These are phyloP conservation scores for Lagodon rhomboides DNA, from an alignment of 2,797 vertebrate species.

Conservation along the genomic window DNA sequence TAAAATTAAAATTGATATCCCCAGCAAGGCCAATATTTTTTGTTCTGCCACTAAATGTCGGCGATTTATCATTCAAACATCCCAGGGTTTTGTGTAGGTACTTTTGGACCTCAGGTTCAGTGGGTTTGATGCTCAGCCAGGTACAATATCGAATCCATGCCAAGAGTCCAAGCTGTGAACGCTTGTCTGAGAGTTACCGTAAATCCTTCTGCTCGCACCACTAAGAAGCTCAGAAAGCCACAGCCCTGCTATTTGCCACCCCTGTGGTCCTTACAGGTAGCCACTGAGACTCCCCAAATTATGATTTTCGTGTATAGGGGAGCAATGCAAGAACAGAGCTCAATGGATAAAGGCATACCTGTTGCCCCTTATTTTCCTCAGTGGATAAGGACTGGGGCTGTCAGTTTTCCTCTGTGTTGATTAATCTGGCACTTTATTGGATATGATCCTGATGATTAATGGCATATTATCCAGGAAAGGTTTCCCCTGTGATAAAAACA, in stretches of 20 bases:
- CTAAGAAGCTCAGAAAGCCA: conserved; percentile 87
- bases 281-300: conserved; percentile 81
- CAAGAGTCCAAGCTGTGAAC: conserved; percentile 89
- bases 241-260: conserved; percentile 83
- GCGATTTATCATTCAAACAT: conserved; percentile 89
- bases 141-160: conserved; percentile 86
- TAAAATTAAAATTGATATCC: conserved; percentile 88
- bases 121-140: conserved; percentile 89
- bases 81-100: conserved; percentile 88
- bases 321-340: conserved; percentile 79
- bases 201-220: conserved; percentile 87
- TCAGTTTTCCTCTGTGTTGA: conserved; percentile 76
- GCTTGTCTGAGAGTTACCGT: conserved; percentile 90
- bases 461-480: conserved; percentile 67
- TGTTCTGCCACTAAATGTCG: conserved; percentile 86
- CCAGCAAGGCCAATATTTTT: conserved; percentile 85
- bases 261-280: conserved; percentile 85
- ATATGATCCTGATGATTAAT: conserved; percentile 83
- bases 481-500: conserved; percentile 68
- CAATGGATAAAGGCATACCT: conserved; percentile 81
- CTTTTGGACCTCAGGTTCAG: conserved; percentile 86
- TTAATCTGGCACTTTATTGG: conserved; percentile 79
- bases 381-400: conserved; percentile 70
- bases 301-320: conserved; percentile 79
- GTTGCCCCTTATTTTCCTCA: conserved; percentile 76